Evolutionary conservation across 2,888 invertebrate species (phyloP).

Genomic region (Cryptocephalus primarius): DNA sequence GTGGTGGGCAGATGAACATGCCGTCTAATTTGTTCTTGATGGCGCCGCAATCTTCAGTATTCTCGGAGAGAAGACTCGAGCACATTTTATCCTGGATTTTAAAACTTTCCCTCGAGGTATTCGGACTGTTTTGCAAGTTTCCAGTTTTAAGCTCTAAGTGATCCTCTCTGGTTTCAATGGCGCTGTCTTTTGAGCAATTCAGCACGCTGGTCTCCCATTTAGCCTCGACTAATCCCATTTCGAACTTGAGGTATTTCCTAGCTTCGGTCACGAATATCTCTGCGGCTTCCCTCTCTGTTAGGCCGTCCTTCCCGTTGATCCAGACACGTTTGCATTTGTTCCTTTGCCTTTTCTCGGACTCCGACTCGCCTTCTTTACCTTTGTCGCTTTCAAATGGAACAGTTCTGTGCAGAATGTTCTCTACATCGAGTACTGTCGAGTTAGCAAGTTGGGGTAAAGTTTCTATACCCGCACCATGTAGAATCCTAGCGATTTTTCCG

Average conservation of each 20-base stretch:
- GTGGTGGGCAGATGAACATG: too few relatives aligned
- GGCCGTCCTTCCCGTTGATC: conserved; percentile 67
- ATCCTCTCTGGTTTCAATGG: too few relatives aligned
- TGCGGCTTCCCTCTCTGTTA: conserved; percentile 77
- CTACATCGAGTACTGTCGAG: conserved; percentile 56
- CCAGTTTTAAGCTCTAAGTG: too few relatives aligned
- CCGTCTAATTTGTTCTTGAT: too few relatives aligned
- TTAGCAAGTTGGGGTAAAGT: conserved; percentile 69
- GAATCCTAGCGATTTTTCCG: conserved; percentile 70
- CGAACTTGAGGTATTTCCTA: conserved; percentile 55
- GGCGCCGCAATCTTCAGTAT: too few relatives aligned
- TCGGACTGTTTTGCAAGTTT: too few relatives aligned
- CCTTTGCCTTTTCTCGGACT: conserved; percentile 51
- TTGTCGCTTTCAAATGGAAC: conserved; percentile 80
- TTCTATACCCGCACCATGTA: conserved; percentile 73
- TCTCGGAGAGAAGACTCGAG: too few relatives aligned
- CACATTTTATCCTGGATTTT: too few relatives aligned
- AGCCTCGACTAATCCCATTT: conserved; percentile 61
- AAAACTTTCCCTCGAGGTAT: too few relatives aligned
- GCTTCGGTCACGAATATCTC: conserved; percentile 60
- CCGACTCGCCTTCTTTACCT: conserved; percentile 58
- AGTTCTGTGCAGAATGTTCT: conserved; percentile 64
- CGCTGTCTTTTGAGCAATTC: too few relatives aligned
- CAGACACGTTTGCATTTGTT: conserved; percentile 53
- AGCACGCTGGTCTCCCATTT: conserved; percentile 44